A percentile compares a stretch with the other conserved stretches of the same genome.
These are phyloP conservation scores for Pachycephala philippinensis DNA, from an alignment of 2,113 vertebrate species.

Conservation along the genomic window DNA sequence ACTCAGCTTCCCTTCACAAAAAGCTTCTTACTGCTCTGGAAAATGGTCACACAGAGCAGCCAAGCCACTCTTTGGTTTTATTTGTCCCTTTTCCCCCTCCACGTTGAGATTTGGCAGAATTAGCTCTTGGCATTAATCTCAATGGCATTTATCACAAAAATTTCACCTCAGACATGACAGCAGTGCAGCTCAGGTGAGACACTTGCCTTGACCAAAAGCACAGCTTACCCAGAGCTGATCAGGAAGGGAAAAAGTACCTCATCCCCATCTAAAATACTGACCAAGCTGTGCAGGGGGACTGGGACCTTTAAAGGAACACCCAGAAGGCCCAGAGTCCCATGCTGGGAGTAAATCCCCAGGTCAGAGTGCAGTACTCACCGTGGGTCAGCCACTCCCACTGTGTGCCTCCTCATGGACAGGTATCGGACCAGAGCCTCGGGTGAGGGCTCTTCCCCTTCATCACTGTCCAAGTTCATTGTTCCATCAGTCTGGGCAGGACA, in stretches of 20 bases:
- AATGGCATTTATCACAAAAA: neutral
- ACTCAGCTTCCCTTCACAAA: neutral
- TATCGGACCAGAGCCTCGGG: constrained; percentile 97
- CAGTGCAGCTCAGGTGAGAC: neutral
- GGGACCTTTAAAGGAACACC: neutral
- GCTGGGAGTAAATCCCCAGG: neutral
- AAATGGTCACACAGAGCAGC: neutral
- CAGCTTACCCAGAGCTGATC: neutral
- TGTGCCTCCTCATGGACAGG: constrained; percentile 96
- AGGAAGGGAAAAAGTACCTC: neutral
- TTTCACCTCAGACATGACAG: neutral
- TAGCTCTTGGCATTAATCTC: neutral
- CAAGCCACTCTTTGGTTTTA: neutral
- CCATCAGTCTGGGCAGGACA: constrained; percentile 82
- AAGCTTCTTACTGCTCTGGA: neutral
- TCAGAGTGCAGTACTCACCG: constrained; percentile 73
- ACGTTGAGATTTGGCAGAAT: neutral
- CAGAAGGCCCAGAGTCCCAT: neutral
- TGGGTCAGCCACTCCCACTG: constrained; percentile 95
- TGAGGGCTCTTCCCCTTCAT: constrained; percentile 95
- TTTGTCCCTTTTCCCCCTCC: neutral
- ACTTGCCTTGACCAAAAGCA: neutral
- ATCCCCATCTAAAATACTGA: neutral
- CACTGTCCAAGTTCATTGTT: constrained; percentile 91
- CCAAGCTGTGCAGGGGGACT: neutral